Base-by-base conservation (phyloP, 2,888 invertebrate genomes). In the Trichopoda pennipes region DNA sequence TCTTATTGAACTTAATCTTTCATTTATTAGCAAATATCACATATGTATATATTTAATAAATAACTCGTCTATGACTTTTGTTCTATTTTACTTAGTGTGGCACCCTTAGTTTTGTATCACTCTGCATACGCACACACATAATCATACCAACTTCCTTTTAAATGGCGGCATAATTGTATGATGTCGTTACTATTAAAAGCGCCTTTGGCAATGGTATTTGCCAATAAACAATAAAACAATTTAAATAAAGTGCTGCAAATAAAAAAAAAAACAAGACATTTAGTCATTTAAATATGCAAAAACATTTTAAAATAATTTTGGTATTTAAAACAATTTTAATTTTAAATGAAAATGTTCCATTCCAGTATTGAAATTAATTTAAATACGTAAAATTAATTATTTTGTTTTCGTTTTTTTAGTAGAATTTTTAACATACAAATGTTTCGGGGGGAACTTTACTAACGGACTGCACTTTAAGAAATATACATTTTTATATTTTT, bases 161-260 rank as follows among this genome's bases (percentile, higher is more conserved):
- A 58, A 32, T 47, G 42, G 23, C 73, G 63, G 56, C 74, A 58
- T 58, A 42, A 75, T 58, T 75, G 64, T 58, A 35, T 66, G 66
- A 66, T 75, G 53, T 58, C 66, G 58, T 28, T 49, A 23, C 35
- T 56, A 56, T 74, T 64, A 16, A 73, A 63, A 44, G 35, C 55
- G 35, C 63, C 63, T 63, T 55, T 47, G 21, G 53, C 23, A 32
- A 38, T 60, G 23, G 51, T 28, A 4, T 72, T 28, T 56, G 10
- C 38, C 64, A 74, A 58, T 64, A 70, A 68, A 73, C 72, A 19
- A 17, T 23, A 53, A 55, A 74, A 58, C 12, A 75, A 56, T 56
- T 70, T 66, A 58, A 58, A 58, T 75, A n/a, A 21, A 64, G 14
- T 64, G 55, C 3, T 10, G 44, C 38, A 53, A 44, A 61, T 53